Evolutionary conservation across 1,140 invertebrate species (phyloP), one percentile per base, ranked within the genome.

Genomic region (Hydropsyche tenuis): DNA sequence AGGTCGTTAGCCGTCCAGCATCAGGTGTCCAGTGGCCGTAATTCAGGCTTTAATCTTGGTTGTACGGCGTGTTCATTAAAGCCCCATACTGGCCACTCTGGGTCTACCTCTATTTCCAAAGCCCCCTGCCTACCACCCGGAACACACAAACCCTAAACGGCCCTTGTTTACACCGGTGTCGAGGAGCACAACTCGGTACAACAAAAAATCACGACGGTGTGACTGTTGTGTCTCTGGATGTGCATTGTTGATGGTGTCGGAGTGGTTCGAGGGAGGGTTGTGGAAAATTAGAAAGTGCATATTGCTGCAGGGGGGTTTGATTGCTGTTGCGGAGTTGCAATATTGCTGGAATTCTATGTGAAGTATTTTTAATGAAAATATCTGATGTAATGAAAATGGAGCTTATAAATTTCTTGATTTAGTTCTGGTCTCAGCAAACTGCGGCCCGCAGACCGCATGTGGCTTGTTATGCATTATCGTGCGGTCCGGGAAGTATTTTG

Each of bases 31-130:
- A 37, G 56, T 22, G 18, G 22, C 22, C 56, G 56, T 60, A 60
- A 60, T 60, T 60, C 23, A 60, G 56, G 56, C 56, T 60, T 60
- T 60, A 60, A 60, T 60, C 56, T 60, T 60, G 56, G 56, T 23
- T 14, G 56, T 60, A 60, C 22, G 56, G 56, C 25, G 20, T 60
- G 56, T 60, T 60, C 56, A 60, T 60, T 60, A 60, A 60, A 60
- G 20, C 56, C 22, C 56, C 23, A 60, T 60, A 60, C 56, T 14
- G 56, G 23, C 20, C 56, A 1, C 11, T 60, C 4, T 14, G 45
- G 56, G 30, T 37, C 30, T 37, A 9, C 11, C 56, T 37, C 30
- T 37, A 37, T 37, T 37, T 37, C 30, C 30, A 37, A 37, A 37
- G 9, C 30, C 30, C 3, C 30, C 30, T 9, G 3, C 18, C 23